phyloP scores from a whole-genome alignment of 2,113 vertebrate species.

The Heteronetta atricapilla region DNA sequence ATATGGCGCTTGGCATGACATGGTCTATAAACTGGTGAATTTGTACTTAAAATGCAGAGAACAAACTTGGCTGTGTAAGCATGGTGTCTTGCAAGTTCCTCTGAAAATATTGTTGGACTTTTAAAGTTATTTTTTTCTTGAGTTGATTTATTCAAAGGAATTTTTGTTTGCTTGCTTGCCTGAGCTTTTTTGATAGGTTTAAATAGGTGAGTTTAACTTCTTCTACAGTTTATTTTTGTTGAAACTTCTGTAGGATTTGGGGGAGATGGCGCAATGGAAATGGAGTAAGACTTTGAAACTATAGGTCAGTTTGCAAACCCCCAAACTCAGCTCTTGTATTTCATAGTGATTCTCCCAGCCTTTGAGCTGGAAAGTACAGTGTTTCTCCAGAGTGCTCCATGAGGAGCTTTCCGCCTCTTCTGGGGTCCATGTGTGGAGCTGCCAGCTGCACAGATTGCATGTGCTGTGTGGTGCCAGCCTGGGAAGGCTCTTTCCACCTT shows the following conservation, averaged over 20 bases:
- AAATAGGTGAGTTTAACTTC: constrained; percentile 12
- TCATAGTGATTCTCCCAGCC: neutral
- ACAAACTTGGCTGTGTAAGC: neutral
- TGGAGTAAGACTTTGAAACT: neutral
- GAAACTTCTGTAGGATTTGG: neutral
- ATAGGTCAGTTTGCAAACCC: neutral
- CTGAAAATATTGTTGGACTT: constrained; percentile 8
- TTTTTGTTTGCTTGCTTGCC: constrained; percentile 32
- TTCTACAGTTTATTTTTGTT: constrained; percentile 21
- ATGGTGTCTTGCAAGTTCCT: neutral
- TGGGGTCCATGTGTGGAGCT: neutral
- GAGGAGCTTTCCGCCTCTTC: neutral
- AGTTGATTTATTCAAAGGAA: constrained; percentile 40
- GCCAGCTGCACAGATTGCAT: neutral
- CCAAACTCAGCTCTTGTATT: neutral
- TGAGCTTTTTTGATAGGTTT: neutral
- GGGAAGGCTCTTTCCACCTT: neutral
- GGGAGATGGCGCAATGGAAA: neutral
- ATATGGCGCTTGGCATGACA: neutral
- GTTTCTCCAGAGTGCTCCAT: neutral
- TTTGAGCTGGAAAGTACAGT: neutral
- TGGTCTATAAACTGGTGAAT: neutral
- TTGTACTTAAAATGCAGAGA: constrained; percentile 9
- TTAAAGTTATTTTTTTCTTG: constrained; percentile 34
- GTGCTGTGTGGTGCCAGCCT: neutral